Base-by-base conservation (phyloP, 2,888 invertebrate species). In the Calliscelio sp. region DNA sequence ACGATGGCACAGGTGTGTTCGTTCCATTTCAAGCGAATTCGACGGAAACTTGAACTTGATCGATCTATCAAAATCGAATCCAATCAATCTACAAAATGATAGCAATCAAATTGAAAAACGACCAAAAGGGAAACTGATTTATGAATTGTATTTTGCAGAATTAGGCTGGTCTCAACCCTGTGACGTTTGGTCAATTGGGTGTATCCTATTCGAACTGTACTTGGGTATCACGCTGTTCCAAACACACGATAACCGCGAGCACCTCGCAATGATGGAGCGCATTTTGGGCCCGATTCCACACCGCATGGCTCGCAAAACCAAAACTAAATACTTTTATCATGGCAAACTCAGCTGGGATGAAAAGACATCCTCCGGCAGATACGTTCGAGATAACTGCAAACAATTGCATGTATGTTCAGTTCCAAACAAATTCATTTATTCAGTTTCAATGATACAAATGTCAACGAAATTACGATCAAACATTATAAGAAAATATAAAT, bases 201-300 rank as follows among this genome's bases (percentile, higher is more conserved):
- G 99, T 94, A 99, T 99, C 90, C 96, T 99, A 94, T 99, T 99
- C 94, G 99, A 99, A 94, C 94, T 99, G 90, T 99, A 99, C 94
- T 96, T 99, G 92, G 99, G 99, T 89, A 98, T 98, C 92, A 99
- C 99, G 84, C 95, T 99, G 88, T 99, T 99, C 95, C 99, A 99
- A 96, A 99, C 99, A 44, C 99, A 99, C 94, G 99, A 99, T 94
- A 99, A 99, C 94, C 96, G 98, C 88, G 99, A 99, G 93, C 99
- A 99, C 94, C 95, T 99, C 92, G 99, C 99, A 88, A 99, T 99
- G 99, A 99, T 99, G 99, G 99, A 99, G 94, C 95, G 99, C 90
- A 99, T 99, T 91, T 95, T 99, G 84, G 99, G 99, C 83, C 96
- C 98, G 89, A 96, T 99, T 93, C 99, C 99, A 68, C 97, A 97